Evolutionary conservation across 2,113 vertebrate genomes (phyloP), one percentile per base, ranked within the genome.

Genomic region (Monarcha castaneiventris): DNA sequence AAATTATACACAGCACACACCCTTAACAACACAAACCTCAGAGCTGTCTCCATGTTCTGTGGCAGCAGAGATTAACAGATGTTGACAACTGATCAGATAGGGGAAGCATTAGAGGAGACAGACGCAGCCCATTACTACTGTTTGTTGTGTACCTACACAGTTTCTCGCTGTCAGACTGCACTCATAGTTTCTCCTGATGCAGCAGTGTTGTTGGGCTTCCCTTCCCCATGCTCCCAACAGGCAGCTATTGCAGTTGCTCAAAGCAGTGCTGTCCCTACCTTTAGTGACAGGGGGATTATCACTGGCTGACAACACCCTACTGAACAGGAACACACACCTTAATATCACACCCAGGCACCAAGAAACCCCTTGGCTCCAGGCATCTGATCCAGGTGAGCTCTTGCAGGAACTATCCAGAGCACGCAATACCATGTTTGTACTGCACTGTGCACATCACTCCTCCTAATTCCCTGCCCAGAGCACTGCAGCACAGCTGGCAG

Each of bases 361-460:
- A 49, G 66, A 81, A 81, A 82, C 6, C 6, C 16, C 23, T n/a
- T 43, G 46, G 74, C 46, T 78, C 11, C 56, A 48, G 44, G 32
- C n/a, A 69, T 2, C 21, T 13, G 29, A 73, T 37, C 27, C 44
- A 79, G 41, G 29, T 3, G 7, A 83, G 54, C 0, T 0, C n/a
- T 26, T 29, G 37, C 22, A 62, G 44, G 52, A 94, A 13, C 67
- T 27, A 48, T 20, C 15, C n/a, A 30, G 51, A 62, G 49, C 21
- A 80, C 17, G 32, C 0, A 3, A 17, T 9, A 25, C 30, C 49
- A 33, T 0, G 0, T 15, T 58, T 0, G 0, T 43, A 33, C 35
- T 63, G 52, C 29, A 25, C 43, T 74, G 11, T n/a, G 35, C 56
- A 75, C 62, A 55, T 16, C 27, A 29, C 16, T 39, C 32, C 32